Conservation (phyloP, 2,797 vertebrate species). For the Crenichthys baileyi region DNA sequence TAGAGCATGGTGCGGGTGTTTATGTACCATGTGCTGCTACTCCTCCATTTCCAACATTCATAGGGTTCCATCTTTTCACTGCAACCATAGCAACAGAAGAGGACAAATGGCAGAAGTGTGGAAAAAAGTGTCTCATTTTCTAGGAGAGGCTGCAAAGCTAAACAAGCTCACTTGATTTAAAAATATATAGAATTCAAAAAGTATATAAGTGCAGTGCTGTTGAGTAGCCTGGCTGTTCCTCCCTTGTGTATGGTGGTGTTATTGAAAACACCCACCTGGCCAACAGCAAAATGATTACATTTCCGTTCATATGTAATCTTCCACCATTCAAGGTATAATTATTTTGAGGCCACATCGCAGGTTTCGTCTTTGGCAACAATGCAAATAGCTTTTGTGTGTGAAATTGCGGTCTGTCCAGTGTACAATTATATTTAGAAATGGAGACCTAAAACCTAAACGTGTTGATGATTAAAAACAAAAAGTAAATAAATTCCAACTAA, state of each 20-base stretch:
- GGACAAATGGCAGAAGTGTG: constrained; percentile 75
- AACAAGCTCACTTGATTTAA: constrained; percentile 29
- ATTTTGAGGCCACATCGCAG: neutral
- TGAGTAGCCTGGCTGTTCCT: constrained; percentile 39
- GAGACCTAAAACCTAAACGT: neutral
- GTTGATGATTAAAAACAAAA: neutral
- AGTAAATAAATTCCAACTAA: too few species aligned
- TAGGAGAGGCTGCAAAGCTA: constrained; percentile 47
- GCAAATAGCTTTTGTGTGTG: neutral
- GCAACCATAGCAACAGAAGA: constrained; percentile 79
- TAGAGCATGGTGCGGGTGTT: constrained; percentile 68
- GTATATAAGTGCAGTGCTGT: constrained; percentile 17
- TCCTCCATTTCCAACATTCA: constrained; percentile 76
- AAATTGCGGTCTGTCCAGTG: neutral
- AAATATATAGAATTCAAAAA: neutral
- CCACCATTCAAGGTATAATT: neutral
- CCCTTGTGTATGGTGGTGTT: neutral
- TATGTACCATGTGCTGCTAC: constrained; percentile 67
- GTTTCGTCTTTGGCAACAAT: neutral
- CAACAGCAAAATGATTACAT: neutral
- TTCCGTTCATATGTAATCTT: neutral
- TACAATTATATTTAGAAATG: neutral
- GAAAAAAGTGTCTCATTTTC: constrained; percentile 53
- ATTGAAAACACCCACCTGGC: neutral
- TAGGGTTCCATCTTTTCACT: constrained; percentile 64